Percentiles rank a stretch among this genome's conserved stretches.
Conservation (phyloP, 1,140 invertebrate species). For the Neodiprion pinetum region DNA sequence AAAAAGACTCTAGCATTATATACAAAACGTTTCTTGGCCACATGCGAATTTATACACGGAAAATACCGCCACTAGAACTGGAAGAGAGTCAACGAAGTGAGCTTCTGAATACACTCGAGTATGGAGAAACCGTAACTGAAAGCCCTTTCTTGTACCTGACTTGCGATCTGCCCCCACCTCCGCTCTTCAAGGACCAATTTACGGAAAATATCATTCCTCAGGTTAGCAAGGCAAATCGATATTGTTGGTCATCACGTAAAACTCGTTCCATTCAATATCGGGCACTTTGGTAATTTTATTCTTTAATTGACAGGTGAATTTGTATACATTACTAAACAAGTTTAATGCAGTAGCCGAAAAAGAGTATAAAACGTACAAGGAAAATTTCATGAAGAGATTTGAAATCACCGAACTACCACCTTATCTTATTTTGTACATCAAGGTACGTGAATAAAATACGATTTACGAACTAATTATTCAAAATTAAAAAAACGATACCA, state of each 20-base stretch:
- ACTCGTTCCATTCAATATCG: not conserved
- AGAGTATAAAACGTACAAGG: conserved; percentile 99
- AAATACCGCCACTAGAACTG: conserved; percentile 92
- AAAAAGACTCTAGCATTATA: conserved; percentile 87
- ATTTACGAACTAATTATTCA: not conserved
- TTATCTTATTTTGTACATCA: conserved; percentile 97
- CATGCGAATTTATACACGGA: conserved; percentile 94
- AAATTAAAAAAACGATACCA: not conserved
- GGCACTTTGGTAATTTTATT: conserved; percentile 19
- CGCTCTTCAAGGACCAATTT: conserved; percentile 96
- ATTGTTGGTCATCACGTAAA: not conserved
- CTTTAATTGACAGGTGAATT: conserved; percentile 77
- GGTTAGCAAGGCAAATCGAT: conserved; percentile 58
- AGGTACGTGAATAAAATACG: conserved; percentile 61
- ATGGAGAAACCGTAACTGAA: conserved; percentile 85
- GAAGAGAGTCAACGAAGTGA: conserved; percentile 87
- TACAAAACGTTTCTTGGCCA: conserved; percentile 95
- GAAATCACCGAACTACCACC: conserved; percentile 94
- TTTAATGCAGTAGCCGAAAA: conserved; percentile 96
- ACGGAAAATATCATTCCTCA: conserved; percentile 99
- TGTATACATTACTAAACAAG: conserved; percentile 92
- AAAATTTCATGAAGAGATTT: conserved; percentile 97
- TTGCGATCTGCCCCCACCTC: conserved; percentile 95
- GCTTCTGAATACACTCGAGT: conserved; percentile 83
- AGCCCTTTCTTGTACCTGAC: conserved; percentile 95